Evolutionary conservation across 2,797 vertebrate species (phyloP).

Genomic region (Macrochelys suwanniensis): DNA sequence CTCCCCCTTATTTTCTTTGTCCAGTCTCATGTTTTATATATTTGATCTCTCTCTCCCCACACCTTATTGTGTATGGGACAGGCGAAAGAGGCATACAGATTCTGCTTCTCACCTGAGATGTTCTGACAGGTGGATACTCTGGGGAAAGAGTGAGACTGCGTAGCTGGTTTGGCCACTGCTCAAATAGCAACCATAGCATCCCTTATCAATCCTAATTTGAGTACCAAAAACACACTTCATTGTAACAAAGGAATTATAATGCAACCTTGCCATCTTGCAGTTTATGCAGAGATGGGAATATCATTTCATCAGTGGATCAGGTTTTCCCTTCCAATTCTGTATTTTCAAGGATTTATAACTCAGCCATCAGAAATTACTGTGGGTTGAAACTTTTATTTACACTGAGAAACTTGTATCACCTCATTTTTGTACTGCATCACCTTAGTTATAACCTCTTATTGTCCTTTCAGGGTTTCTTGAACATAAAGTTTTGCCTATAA

Average conservation of each 20-base stretch:
- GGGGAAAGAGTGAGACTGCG: neutral
- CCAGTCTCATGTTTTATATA: neutral
- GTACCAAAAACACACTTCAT: neutral
- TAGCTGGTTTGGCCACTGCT: neutral
- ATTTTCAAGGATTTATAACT: neutral
- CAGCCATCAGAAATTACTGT: neutral
- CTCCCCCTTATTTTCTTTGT: neutral
- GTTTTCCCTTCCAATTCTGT: neutral
- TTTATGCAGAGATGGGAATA: neutral
- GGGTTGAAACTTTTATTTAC: neutral
- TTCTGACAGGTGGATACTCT: neutral
- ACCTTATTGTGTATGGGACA: neutral
- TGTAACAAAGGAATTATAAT: conserved; percentile 2
- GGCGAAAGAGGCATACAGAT: neutral
- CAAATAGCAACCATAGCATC: neutral
- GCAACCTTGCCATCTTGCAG: neutral
- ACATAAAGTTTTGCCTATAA: neutral
- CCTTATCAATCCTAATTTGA: neutral
- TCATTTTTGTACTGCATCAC: neutral
- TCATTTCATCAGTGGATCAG: neutral
- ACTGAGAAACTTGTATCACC: neutral
- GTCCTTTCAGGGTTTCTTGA: neutral
- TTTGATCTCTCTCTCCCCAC: neutral
- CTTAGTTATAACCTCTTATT: neutral
- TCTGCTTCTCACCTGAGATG: neutral